Evolutionary conservation across 2,888 invertebrate species (phyloP).

Genomic region (Tinea pellionella): DNA sequence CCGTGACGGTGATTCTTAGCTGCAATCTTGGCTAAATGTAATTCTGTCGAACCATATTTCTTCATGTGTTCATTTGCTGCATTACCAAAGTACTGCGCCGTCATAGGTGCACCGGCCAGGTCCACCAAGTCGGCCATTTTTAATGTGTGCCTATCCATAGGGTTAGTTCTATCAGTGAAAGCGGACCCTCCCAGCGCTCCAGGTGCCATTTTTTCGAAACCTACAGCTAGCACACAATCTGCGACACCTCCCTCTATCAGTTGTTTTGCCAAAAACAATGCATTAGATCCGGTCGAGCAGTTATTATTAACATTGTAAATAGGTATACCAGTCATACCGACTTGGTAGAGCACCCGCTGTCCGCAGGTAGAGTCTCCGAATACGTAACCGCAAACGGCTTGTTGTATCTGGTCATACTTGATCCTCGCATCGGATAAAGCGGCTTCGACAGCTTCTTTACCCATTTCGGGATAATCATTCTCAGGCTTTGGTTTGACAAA

Average conservation of each 20-base stretch:
- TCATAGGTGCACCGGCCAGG: constrained; percentile 84
- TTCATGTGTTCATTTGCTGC: constrained; percentile 97
- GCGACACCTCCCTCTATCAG: constrained; percentile 88
- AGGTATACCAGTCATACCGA: constrained; percentile 97
- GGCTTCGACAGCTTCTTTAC: constrained; percentile 89
- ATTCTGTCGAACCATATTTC: constrained; percentile 91
- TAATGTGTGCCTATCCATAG: constrained; percentile 88
- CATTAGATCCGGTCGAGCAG: constrained; percentile 96
- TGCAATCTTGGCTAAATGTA: constrained; percentile 97
- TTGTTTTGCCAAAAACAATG: constrained; percentile 90
- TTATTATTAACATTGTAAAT: constrained; percentile 99
- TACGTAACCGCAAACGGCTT: constrained; percentile 93
- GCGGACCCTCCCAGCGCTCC: constrained; percentile 84
- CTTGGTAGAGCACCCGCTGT: constrained; percentile 92
- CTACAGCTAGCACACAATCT: constrained; percentile 91
- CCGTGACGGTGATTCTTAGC: constrained; percentile 98
- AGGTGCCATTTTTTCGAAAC: constrained; percentile 98
- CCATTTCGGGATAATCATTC: constrained; percentile 95
- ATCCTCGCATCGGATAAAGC: constrained; percentile 88
- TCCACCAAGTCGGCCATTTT: constrained; percentile 87
- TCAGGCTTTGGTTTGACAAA: constrained; percentile 94
- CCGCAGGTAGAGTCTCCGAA: constrained; percentile 97
- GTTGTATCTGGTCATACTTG: constrained; percentile 81
- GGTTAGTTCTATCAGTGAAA: constrained; percentile 86
- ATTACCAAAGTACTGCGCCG: constrained; percentile 96